phyloP scores from a whole-genome alignment of 2,113 vertebrate genomes.

The Electrona antarctica region DNA sequence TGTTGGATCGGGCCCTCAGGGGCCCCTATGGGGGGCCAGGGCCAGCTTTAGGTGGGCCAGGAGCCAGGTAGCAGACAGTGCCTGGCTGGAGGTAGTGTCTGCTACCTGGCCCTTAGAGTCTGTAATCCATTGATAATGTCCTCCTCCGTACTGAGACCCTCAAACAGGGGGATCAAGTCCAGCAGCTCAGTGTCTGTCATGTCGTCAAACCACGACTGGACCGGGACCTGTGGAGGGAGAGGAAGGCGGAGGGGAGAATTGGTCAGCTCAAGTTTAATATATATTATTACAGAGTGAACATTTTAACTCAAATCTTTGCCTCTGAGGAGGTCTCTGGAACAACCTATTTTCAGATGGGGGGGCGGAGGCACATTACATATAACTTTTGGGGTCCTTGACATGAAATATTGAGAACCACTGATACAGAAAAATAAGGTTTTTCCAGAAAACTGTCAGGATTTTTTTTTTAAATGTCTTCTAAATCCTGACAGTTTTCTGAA shows the following conservation, averaged over 20 bases:
- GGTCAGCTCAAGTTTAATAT: not conserved
- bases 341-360: no score
- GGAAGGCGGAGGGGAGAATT: not conserved
- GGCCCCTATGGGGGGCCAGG: not conserved
- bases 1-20: constrained; percentile 8
- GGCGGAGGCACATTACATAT: no score
- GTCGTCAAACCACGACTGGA: constrained; percentile 99
- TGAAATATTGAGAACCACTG: no score
- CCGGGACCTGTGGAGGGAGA: constrained; percentile 85
- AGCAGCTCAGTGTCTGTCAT: constrained; percentile 96
- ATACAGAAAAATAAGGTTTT: no score
- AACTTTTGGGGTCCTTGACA: no score
- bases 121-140: constrained; percentile 92
- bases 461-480: no score
- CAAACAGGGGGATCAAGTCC: constrained; percentile 96
- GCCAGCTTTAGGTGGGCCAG: not conserved
- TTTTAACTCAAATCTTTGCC: no score
- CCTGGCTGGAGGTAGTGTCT: constrained; percentile 37
- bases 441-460: no score
- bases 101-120: constrained; percentile 94
- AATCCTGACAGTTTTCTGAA: no score
- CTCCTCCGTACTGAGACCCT: constrained; percentile 93
- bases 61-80: no score
- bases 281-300: no score
- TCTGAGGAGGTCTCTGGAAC: no score